phyloP scores from a whole-genome alignment of 2,888 invertebrate genomes.

The Ganaspis brasiliensis region DNA sequence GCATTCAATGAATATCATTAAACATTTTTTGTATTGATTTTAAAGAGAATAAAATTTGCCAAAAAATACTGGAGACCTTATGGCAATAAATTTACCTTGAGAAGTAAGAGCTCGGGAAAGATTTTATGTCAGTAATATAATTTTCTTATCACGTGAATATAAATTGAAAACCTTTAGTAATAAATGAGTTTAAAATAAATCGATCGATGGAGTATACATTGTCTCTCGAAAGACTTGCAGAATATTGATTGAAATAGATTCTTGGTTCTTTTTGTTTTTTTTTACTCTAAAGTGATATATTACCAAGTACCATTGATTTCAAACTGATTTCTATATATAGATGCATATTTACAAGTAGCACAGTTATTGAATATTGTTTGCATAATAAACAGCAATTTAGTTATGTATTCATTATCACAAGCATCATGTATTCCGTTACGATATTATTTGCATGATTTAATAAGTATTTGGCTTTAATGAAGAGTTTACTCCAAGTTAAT shows the following conservation, averaged over 20 bases:
- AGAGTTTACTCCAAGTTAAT: no score
- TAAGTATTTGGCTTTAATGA: not conserved
- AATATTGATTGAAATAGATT: not conserved
- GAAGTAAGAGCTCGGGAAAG: not conserved
- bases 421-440: not conserved
- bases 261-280: slow-evolving; percentile 9
- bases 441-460: not conserved
- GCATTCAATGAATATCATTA: no score
- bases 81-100: not conserved
- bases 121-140: not conserved
- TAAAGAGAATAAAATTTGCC: not conserved
- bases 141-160: slow-evolving; percentile 1
- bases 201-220: not conserved
- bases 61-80: not conserved
- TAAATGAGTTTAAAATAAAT: not conserved
- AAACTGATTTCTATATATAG: not conserved
- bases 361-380: slow-evolving; percentile 12
- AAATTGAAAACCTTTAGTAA: not conserved
- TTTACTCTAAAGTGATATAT: not conserved
- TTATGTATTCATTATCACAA: slow-evolving; percentile 12
- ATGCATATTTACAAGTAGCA: slow-evolving; percentile 1
- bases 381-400: slow-evolving; percentile 12
- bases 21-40: not conserved
- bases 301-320: not conserved
- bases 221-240: not conserved